Percentiles rank a stretch among this genome's conserved stretches.
Evolutionary conservation across 2,888 invertebrate genomes (phyloP).

Genomic region (Drosophila phalerata): DNA sequence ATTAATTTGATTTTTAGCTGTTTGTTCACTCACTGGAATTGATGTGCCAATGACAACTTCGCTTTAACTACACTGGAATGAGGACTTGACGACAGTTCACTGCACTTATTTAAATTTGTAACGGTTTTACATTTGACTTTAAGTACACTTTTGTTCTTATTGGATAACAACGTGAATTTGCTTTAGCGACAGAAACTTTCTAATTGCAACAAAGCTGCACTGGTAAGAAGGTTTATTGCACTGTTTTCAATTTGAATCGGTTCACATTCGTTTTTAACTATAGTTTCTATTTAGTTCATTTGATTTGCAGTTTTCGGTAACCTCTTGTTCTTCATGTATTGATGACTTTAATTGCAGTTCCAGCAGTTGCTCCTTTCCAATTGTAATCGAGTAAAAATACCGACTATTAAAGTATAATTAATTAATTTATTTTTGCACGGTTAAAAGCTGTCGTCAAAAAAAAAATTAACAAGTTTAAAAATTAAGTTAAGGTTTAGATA

Average conservation of each 20-base stretch:
- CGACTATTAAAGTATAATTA: too few relatives aligned
- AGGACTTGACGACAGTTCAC: not conserved
- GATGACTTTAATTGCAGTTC: not conserved
- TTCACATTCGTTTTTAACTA: not conserved
- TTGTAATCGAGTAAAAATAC: not conserved
- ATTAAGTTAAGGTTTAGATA: too few relatives aligned
- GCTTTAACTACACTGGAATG: not conserved
- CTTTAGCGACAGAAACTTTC: not conserved
- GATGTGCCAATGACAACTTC: not conserved
- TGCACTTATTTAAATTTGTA: conserved; percentile 1
- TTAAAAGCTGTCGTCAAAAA: too few relatives aligned
- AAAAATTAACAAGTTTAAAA: too few relatives aligned
- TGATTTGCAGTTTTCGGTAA: not conserved
- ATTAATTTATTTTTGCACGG: too few relatives aligned
- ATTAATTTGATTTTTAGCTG: not conserved
- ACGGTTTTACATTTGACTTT: not conserved
- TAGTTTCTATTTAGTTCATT: not conserved
- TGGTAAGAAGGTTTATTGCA: conserved; percentile 1
- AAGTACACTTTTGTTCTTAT: not conserved
- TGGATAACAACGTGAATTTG: not conserved
- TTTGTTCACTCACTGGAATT: not conserved
- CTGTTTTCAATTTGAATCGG: not conserved
- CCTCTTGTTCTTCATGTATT: not conserved
- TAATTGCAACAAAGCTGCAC: not conserved
- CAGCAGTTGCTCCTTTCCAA: not conserved